A percentile compares a stretch with the other conserved stretches of the same genome.
Conservation (phyloP, 1,140 invertebrate species). For the Lysiphlebus fabarum region DNA sequence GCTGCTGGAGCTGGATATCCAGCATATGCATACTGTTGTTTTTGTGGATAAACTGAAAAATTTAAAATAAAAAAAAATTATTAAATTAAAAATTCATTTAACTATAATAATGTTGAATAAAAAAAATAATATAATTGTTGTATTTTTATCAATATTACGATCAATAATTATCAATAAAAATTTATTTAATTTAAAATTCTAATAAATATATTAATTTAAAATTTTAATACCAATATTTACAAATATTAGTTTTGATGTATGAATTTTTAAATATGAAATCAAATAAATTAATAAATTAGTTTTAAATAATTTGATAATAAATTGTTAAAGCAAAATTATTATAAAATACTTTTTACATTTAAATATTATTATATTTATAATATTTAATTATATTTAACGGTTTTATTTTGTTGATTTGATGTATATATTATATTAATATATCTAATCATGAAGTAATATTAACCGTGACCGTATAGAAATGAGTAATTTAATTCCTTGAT, state of each 20-base stretch:
- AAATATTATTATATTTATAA: too few species aligned
- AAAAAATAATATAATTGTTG: neutral
- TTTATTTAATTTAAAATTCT: too few species aligned
- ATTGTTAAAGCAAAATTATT: too few species aligned
- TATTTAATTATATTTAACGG: too few species aligned
- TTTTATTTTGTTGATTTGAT: neutral
- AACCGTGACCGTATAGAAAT: neutral
- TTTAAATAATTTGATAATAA: too few species aligned
- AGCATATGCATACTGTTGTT: conserved; percentile 85
- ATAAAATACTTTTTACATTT: too few species aligned
- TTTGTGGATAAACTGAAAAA: conserved; percentile 84
- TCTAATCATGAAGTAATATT: neutral
- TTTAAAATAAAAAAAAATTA: conserved; percentile 5
- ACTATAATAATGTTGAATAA: neutral
- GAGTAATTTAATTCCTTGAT: neutral
- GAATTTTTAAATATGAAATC: neutral
- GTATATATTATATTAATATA: neutral
- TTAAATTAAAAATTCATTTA: conserved; percentile 11
- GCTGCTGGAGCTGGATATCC: conserved; percentile 80
- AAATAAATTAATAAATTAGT: too few species aligned
- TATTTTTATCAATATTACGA: too few species aligned
- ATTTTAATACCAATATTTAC: neutral
- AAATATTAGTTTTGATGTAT: conserved; percentile 6
- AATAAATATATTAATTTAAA: too few species aligned
- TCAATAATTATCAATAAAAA: too few species aligned